These are phyloP conservation scores for Petrocephalus schoutedeni DNA, from an alignment of 2,797 vertebrate species.

Conservation along the genomic window DNA sequence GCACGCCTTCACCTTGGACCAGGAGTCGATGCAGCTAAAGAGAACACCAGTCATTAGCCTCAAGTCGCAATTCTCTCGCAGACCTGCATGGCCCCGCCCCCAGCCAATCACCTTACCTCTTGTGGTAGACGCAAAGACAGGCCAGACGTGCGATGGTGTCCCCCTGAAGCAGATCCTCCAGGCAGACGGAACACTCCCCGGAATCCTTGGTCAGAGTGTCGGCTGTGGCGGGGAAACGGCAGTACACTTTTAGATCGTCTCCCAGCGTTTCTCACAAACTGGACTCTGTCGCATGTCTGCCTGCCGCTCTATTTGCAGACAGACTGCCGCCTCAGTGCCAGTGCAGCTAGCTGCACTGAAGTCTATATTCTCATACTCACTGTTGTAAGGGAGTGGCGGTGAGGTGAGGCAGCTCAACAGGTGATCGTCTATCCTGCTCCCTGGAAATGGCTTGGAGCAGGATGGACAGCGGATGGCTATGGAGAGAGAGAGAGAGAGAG, in stretches of 20 bases:
- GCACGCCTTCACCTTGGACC: constrained; percentile 73
- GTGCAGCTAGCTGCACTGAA: not conserved
- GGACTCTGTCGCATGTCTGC: not conserved
- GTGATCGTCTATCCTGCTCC: constrained; percentile 69
- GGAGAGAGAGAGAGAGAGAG: not conserved
- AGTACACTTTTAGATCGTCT: not conserved
- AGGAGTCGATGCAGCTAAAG: constrained; percentile 69
- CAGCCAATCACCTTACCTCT: constrained; percentile 52
- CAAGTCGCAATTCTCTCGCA: not conserved
- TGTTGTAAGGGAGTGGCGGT: constrained; percentile 69
- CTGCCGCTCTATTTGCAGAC: not conserved
- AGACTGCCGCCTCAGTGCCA: not conserved
- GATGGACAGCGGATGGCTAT: constrained; percentile 70
- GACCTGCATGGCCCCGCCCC: not conserved
- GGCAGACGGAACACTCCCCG: constrained; percentile 71
- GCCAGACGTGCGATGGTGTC: constrained; percentile 71
- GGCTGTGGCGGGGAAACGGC: constrained; percentile 44
- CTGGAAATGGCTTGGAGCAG: constrained; percentile 69
- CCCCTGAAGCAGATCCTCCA: constrained; percentile 68
- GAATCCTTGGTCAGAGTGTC: constrained; percentile 70
- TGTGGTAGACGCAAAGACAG: constrained; percentile 74
- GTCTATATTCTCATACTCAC: constrained; percentile 45
- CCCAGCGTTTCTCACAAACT: not conserved
- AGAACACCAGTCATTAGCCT: not conserved
- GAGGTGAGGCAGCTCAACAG: constrained; percentile 72